These are phyloP conservation scores for Eonycteris spelaea DNA, from an alignment of 2,113 vertebrate genomes.

Conservation along the genomic window DNA sequence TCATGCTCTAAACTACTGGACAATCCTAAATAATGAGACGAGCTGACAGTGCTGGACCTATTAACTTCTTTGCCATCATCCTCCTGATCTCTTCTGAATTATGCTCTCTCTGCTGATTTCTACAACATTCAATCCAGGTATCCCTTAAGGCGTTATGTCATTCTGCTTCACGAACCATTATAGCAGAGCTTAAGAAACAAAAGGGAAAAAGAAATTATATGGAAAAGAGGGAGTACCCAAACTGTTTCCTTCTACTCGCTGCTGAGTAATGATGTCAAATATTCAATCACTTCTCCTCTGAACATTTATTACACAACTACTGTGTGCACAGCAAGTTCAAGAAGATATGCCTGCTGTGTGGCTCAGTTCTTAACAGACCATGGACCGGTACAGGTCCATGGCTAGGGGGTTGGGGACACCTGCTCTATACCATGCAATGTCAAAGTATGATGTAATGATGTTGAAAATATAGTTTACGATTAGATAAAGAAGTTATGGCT, in stretches of 20 bases:
- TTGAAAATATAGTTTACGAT: neutral
- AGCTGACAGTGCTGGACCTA: neutral
- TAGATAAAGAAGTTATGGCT: no score
- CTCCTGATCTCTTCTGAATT: neutral
- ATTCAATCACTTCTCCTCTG: neutral
- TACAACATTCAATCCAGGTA: neutral
- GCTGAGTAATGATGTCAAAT: neutral
- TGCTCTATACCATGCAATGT: no score
- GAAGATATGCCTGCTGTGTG: neutral
- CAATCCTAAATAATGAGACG: neutral
- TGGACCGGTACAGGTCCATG: no score
- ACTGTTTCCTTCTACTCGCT: neutral
- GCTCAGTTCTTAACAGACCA: no score
- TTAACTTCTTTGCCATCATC: neutral
- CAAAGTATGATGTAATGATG: neutral
- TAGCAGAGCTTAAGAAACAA: neutral
- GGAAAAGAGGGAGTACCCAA: neutral
- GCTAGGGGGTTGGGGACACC: no score
- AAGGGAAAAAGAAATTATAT: neutral
- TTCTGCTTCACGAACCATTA: neutral
- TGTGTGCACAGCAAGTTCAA: neutral
- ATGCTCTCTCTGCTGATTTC: neutral
- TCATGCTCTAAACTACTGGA: neutral
- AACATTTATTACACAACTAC: neutral
- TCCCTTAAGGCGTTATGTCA: neutral